Evolutionary conservation across 1,140 invertebrate species (phyloP).

Genomic region (Drosophila tsacasi): DNA sequence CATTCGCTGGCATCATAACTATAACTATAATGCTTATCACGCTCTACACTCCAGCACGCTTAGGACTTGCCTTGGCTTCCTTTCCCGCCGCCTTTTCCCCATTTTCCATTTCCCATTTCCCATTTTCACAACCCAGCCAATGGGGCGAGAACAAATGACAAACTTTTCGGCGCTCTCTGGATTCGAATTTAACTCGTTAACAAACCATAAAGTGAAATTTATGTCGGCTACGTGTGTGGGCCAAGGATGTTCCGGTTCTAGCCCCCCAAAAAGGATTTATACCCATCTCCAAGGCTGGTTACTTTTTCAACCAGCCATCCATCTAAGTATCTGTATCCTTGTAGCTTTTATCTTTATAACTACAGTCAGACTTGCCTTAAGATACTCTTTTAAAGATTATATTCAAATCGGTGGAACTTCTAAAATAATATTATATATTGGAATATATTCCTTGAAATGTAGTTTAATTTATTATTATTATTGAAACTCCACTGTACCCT

Average conservation of each 20-base stretch:
- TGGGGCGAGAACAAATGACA: conserved; percentile 70
- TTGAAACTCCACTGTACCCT: not conserved
- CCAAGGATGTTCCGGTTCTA: conserved; percentile 27
- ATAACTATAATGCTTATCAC: conserved; percentile 79
- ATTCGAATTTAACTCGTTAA: conserved; percentile 84
- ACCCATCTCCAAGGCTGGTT: conserved; percentile 8
- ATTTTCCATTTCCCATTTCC: conserved; percentile 21
- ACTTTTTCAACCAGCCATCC: conserved; percentile 26
- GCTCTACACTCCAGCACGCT: conserved; percentile 73
- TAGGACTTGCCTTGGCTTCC: conserved; percentile 23
- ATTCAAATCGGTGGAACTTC: rapidly evolving
- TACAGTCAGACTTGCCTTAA: not conserved
- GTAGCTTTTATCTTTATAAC: conserved; percentile 3
- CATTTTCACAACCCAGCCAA: conserved; percentile 54
- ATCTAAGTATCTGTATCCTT: conserved; percentile 25
- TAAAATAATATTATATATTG: too few species aligned
- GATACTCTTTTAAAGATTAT: not conserved
- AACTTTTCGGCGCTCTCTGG: conserved; percentile 74
- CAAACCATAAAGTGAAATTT: conserved; percentile 83
- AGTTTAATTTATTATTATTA: not conserved
- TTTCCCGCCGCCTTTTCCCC: conserved; percentile 1
- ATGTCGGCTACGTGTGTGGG: conserved; percentile 76
- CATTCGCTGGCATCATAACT: conserved; percentile 48
- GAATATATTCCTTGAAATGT: too few species aligned
- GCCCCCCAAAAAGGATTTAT: conserved; percentile 12